phyloP scores from a whole-genome alignment of 2,888 invertebrate species.

The Leptogaster cylindrica region DNA sequence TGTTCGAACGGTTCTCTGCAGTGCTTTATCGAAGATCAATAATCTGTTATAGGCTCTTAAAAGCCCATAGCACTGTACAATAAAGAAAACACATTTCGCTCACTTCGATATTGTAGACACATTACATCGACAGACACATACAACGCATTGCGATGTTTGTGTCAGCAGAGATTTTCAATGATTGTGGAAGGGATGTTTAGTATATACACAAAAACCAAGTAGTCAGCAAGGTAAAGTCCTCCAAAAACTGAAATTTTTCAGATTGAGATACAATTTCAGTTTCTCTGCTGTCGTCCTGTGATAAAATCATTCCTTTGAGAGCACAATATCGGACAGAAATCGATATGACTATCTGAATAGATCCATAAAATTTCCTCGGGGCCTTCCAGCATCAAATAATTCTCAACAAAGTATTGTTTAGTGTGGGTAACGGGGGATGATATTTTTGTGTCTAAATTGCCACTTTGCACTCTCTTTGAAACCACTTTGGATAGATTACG shows the following conservation, averaged over 20 bases:
- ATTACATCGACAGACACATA: background rate
- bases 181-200: background rate
- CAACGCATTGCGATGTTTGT: conserved; percentile 25
- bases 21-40: conserved; percentile 38
- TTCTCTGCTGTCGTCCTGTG: background rate
- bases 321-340: conserved; percentile 19
- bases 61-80: conserved; percentile 32
- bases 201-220: background rate
- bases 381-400: conserved; percentile 20
- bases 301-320: conserved; percentile 35
- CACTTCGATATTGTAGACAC: background rate
- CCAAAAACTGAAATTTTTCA: conserved; percentile 32
- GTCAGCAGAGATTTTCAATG: conserved; percentile 34
- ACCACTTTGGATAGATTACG: conserved; percentile 29
- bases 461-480: conserved; percentile 38
- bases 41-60: conserved; percentile 40
- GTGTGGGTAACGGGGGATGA: conserved; percentile 6
- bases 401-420: conserved; percentile 25
- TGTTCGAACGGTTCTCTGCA: conserved; percentile 28
- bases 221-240: conserved; percentile 31
- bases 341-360: conserved; percentile 35
- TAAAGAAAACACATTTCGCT: conserved; percentile 29
- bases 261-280: conserved; percentile 25
- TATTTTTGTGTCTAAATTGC: conserved; percentile 35
- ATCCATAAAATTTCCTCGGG: conserved; percentile 35